These are phyloP conservation scores for Allacma fusca DNA, from an alignment of 2,888 invertebrate species.

Conservation along the genomic window DNA sequence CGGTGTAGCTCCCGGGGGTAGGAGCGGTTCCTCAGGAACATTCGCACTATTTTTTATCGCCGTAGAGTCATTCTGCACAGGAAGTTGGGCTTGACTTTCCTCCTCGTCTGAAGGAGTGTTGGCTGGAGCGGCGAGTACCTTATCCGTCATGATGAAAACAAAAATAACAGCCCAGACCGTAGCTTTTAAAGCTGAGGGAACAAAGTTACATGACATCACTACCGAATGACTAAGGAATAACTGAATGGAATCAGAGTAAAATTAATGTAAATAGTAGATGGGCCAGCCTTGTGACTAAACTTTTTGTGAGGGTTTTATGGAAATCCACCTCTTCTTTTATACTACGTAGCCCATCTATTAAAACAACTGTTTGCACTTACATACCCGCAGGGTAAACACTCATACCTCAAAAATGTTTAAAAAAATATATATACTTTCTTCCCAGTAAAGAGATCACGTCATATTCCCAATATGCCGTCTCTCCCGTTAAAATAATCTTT, in stretches of 20 bases:
- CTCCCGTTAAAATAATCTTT: no score
- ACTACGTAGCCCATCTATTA: not conserved
- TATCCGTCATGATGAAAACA: not conserved
- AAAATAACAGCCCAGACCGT: not conserved
- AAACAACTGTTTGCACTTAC: not conserved
- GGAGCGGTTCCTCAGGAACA: not conserved
- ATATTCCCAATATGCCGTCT: no score
- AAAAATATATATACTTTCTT: no score
- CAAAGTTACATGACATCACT: constrained; percentile 11
- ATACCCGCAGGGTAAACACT: not conserved
- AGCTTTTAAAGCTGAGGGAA: not conserved
- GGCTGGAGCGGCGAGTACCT: not conserved
- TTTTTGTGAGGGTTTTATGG: constrained; percentile 6
- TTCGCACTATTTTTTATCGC: constrained; percentile 9
- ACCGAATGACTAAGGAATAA: not conserved
- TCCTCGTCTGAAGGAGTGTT: not conserved
- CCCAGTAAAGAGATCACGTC: no score
- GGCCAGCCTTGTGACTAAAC: not conserved
- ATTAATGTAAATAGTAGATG: not conserved
- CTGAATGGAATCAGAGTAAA: constrained; percentile 15
- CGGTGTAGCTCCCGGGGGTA: not conserved
- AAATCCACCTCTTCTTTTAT: constrained; percentile 9
- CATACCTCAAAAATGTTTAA: not conserved
- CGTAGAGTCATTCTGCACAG: not conserved
- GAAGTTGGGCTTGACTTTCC: not conserved